phyloP scores from a whole-genome alignment of 2,888 invertebrate genomes.

The Himalopsyche kuldschensis region DNA sequence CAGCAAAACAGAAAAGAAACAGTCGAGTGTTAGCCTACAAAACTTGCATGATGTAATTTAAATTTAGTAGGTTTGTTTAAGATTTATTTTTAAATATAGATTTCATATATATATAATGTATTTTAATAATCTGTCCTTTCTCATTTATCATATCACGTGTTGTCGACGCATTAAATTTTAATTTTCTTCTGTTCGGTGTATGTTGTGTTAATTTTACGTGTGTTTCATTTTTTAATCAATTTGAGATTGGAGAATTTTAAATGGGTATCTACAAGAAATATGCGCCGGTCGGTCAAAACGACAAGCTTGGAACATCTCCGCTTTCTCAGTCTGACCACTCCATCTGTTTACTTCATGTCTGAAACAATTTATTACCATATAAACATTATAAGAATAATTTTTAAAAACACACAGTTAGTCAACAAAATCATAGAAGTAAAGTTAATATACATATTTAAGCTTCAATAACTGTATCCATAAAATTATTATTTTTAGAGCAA shows the following conservation, averaged over 20 bases:
- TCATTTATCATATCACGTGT: slow-evolving; percentile 18
- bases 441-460: too few species aligned
- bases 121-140: slow-evolving; percentile 23
- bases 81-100: slow-evolving; percentile 29
- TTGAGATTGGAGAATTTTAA: slow-evolving; percentile 7
- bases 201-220: background rate
- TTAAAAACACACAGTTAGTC: too few species aligned
- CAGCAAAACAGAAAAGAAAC: slow-evolving; percentile 26
- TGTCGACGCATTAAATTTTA: slow-evolving; percentile 3
- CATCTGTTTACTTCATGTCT: slow-evolving; percentile 10
- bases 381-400: too few species aligned
- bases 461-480: too few species aligned
- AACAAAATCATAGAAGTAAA: too few species aligned
- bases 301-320: background rate
- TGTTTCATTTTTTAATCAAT: background rate
- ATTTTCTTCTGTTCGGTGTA: background rate
- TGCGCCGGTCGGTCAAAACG: slow-evolving; percentile 15
- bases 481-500: too few species aligned
- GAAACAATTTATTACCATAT: slow-evolving; percentile 14
- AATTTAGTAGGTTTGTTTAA: slow-evolving; percentile 18
- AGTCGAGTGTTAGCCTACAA: slow-evolving; percentile 32
- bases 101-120: slow-evolving; percentile 28
- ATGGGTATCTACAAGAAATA: slow-evolving; percentile 36
- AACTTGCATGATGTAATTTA: slow-evolving; percentile 22
- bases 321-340: slow-evolving; percentile 19